Base-by-base conservation (phyloP, 2,888 invertebrate species). In the Cistogaster globosa region DNA sequence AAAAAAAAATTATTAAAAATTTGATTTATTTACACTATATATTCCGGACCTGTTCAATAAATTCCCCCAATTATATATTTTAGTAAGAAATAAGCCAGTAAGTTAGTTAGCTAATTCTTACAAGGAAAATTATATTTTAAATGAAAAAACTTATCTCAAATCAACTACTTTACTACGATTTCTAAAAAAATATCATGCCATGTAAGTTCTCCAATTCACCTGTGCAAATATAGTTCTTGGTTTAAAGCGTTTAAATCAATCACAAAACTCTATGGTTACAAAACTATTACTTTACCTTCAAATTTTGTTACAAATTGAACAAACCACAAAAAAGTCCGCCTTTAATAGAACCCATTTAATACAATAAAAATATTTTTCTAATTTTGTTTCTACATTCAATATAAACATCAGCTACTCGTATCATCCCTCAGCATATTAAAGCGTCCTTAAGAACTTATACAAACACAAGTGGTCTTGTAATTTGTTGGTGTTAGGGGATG, bases 401-500 rank as follows among this genome's bases (percentile, higher is more conserved):
- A n/a, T 51, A 22, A 26, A 16, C 9, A 18, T 4, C 18, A 8
- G 26, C 11, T 60, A 51, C 14, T 42, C 6, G 8, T 7, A 32
- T 32, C 32, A 42, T 4, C 77, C 51, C 58, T 69, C 58, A 6
- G 22, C 36, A 26, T 26, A 58, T 60, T 18, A 18, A 53, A 1
- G 51, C 38, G 6, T 51, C 14, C 53, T 32, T 69, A 78, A 69
- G 60, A 62, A 55, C 12, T 51, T 62, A 26, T 26, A 45, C 26
- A 62, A 78, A 76, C 63, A 75, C 65, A 65, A 76, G 26, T 67
- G 65, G 65, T 8, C 26, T 55, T 55, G 57, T 38, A 62, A 63
- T 53, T 12, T 1, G 36, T 26, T 53, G 38, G 22, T 32, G 20
- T 32, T 36, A 22, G 55, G 51, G 38, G 77, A 51, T 36, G 58